phyloP scores from a whole-genome alignment of 1,140 invertebrate species.

The Dendroctonus ponderosae region DNA sequence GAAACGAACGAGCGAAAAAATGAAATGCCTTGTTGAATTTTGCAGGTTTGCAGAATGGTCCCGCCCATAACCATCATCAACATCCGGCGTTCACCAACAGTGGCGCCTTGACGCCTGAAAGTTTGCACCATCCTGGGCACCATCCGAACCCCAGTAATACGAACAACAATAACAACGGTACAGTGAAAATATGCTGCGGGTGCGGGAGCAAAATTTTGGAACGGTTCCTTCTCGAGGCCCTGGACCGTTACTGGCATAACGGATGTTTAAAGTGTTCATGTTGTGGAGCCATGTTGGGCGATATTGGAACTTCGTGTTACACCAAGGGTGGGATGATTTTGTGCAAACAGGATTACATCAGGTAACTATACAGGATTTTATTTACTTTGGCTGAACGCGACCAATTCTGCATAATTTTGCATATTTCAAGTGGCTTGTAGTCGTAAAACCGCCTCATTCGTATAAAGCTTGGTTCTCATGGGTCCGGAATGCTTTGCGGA shows the following conservation, averaged over 20 bases:
- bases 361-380: constrained; percentile 61
- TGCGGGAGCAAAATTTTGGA: constrained; percentile 81
- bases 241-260: constrained; percentile 93
- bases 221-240: constrained; percentile 80
- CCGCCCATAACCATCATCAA: constrained; percentile 46
- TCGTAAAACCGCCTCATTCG: no score
- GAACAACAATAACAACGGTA: constrained; percentile 60
- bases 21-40: background rate
- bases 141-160: constrained; percentile 50
- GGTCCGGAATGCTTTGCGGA: no score
- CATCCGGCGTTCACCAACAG: constrained; percentile 46
- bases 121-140: constrained; percentile 48
- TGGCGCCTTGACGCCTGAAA: constrained; percentile 49
- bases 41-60: constrained; percentile 46
- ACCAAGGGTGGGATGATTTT: constrained; percentile 89
- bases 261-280: constrained; percentile 89
- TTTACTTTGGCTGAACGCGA: background rate
- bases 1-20: no score
- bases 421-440: no score
- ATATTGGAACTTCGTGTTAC: constrained; percentile 87
- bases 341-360: constrained; percentile 90
- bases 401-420: no score
- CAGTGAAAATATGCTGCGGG: constrained; percentile 64
- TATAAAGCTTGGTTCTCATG: no score
- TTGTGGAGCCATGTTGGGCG: constrained; percentile 80